Conservation (phyloP, 2,797 vertebrate genomes). For the Lacerta viridis region DNA sequence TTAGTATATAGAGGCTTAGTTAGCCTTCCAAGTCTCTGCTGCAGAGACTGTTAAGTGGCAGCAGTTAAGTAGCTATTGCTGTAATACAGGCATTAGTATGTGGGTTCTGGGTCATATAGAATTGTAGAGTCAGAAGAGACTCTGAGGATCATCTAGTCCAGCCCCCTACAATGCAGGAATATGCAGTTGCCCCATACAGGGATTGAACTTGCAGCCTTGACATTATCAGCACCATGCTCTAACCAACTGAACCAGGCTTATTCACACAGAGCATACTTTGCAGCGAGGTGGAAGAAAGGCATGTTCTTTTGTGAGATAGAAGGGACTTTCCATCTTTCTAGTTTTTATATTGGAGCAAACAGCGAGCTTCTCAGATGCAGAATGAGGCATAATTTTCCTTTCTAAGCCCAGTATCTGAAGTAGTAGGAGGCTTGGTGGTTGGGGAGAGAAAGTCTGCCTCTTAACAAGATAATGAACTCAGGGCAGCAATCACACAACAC, state of each 20-base stretch:
- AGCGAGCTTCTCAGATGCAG: not conserved
- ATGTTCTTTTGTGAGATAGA: not conserved
- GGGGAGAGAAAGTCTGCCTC: not conserved
- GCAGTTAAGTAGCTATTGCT: not conserved
- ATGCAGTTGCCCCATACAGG: no score
- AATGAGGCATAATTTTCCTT: not conserved
- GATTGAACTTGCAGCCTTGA: no score
- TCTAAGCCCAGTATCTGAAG: not conserved
- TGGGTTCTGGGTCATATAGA: not conserved
- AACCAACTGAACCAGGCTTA: not conserved
- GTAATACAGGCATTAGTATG: not conserved
- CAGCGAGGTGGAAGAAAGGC: not conserved
- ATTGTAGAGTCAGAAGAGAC: no score
- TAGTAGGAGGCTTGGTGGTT: not conserved
- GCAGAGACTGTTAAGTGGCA: not conserved
- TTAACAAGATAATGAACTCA: not conserved
- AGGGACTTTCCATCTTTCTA: not conserved
- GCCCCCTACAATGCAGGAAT: no score
- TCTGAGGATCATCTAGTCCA: no score
- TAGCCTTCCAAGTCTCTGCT: not conserved
- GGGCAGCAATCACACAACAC: not conserved
- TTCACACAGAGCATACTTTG: not conserved
- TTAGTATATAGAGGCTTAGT: not conserved
- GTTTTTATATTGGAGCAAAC: not conserved
- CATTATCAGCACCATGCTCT: no score